A percentile compares a stretch with the other conserved stretches of the same genome.
Conservation (phyloP, 1,140 invertebrate genomes). For the Aradophagus sp. region DNA sequence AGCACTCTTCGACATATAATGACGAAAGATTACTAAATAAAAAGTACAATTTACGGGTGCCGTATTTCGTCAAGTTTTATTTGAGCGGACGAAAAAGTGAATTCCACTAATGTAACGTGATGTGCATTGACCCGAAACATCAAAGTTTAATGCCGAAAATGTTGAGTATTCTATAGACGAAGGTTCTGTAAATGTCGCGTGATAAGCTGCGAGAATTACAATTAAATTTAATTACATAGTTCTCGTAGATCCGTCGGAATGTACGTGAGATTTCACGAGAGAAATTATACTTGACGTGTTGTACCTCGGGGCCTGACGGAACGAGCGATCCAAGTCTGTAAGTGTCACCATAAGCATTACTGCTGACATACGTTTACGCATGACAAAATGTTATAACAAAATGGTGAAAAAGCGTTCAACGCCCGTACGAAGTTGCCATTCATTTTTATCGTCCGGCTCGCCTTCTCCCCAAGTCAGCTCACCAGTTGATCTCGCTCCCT, state of each 20-base stretch:
- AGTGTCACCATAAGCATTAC: slow-evolving; percentile 25
- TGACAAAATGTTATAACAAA: slow-evolving; percentile 16
- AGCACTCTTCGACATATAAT: no score
- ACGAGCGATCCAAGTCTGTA: slow-evolving; percentile 21
- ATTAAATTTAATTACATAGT: slow-evolving; percentile 54
- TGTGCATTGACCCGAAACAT: no score
- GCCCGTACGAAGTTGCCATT: not conserved
- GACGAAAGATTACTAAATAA: no score
- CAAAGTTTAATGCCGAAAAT: slow-evolving; percentile 18
- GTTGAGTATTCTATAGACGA: slow-evolving; percentile 2
- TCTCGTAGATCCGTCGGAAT: slow-evolving; percentile 47
- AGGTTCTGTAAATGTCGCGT: slow-evolving; percentile 29
- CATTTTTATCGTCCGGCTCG: not conserved
- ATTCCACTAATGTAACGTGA: no score
- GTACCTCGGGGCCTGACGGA: slow-evolving; percentile 36
- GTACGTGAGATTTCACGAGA: slow-evolving; percentile 48
- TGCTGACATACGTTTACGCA: slow-evolving; percentile 15
- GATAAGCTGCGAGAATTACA: slow-evolving; percentile 50
- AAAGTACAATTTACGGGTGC: no score
- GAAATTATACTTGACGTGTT: slow-evolving; percentile 45
- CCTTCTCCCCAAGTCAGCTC: slow-evolving; percentile 12
- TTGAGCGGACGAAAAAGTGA: no score
- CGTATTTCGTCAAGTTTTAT: no score
- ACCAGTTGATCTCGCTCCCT: slow-evolving; percentile 4
- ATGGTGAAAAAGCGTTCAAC: not conserved